Evolutionary conservation across 1,140 invertebrate genomes (phyloP).

Genomic region (Ooceraea biroi): DNA sequence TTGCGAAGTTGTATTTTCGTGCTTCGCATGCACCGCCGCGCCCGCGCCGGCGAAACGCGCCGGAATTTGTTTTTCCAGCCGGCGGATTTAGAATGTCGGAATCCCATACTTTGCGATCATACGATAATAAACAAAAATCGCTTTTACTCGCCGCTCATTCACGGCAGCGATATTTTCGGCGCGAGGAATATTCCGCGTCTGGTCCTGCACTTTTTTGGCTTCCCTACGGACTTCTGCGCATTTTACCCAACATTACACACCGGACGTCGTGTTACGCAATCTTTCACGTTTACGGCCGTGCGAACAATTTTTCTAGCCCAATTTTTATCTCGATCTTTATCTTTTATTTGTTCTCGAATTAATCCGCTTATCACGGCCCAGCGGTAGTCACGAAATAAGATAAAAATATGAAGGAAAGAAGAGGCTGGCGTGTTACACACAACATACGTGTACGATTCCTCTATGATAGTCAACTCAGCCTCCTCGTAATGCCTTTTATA

Average conservation of each 20-base stretch:
- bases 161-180: slow-evolving; percentile 13
- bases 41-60: not conserved
- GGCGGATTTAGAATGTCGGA: slow-evolving; percentile 46
- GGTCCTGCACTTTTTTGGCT: slow-evolving; percentile 16
- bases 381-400: slow-evolving; percentile 20
- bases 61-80: slow-evolving; percentile 58
- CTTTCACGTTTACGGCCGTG: not conserved
- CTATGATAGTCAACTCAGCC: slow-evolving; percentile 27
- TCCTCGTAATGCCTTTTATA: not conserved
- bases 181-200: not conserved
- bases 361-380: slow-evolving; percentile 41
- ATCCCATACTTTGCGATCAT: slow-evolving; percentile 11
- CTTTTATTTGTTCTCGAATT: slow-evolving; percentile 40
- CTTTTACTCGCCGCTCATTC: slow-evolving; percentile 4
- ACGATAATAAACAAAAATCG: slow-evolving; percentile 52
- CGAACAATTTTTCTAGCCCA: not conserved
- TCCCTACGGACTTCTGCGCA: not conserved
- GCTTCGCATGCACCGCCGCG: not conserved
- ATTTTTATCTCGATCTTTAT: not conserved
- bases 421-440: too few relatives aligned
- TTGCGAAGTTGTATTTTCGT: slow-evolving; percentile 22
- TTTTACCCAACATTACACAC: not conserved
- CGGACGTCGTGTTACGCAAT: not conserved
- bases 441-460: slow-evolving; percentile 55
- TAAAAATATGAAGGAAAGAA: slow-evolving; percentile 32